These are phyloP conservation scores for Formica exsecta DNA, from an alignment of 1,140 invertebrate genomes.

Conservation along the genomic window DNA sequence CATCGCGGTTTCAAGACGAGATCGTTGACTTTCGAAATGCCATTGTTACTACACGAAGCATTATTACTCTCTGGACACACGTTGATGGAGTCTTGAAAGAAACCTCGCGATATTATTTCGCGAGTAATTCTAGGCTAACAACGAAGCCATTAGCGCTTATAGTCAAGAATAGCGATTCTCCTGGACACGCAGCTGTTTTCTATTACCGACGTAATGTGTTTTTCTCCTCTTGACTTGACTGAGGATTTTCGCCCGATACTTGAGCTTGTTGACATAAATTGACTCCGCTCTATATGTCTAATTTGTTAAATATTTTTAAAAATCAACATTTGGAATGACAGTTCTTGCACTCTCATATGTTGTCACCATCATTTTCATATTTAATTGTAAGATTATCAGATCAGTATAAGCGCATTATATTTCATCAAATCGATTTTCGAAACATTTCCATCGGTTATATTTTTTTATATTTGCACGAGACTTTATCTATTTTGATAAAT, in stretches of 20 bases:
- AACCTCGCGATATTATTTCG: neutral
- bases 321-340: neutral
- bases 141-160: neutral
- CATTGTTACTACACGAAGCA: neutral
- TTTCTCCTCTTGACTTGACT: neutral
- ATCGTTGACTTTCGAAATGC: constrained; percentile 38
- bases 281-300: no score
- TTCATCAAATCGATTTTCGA: neutral
- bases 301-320: neutral
- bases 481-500: neutral
- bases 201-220: neutral
- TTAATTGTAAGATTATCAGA: neutral
- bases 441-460: neutral
- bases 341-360: neutral
- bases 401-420: neutral
- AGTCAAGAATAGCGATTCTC: neutral
- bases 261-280: neutral
- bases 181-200: neutral
- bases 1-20: neutral
- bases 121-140: neutral
- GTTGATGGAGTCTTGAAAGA: neutral
- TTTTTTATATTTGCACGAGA: no score
- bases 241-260: neutral
- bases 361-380: neutral
- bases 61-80: neutral